phyloP scores from a whole-genome alignment of 2,113 vertebrate species.

The Anthoscopus minutus region DNA sequence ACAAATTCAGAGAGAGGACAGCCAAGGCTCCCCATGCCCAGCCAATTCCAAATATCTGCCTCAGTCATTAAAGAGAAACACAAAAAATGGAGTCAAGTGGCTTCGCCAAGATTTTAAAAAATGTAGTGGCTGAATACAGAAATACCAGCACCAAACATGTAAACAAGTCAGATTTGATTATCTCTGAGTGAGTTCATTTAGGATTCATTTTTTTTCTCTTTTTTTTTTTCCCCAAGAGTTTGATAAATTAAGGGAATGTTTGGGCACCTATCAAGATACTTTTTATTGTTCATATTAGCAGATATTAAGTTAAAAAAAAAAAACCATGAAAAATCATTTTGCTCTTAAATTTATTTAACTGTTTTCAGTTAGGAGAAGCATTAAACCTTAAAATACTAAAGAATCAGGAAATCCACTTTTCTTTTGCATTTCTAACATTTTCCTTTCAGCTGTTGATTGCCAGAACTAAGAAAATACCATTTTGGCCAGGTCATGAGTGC shows the following conservation, averaged over 20 bases:
- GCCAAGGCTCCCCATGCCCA: conserved; percentile 43
- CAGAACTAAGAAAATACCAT: background rate
- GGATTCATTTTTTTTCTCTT: background rate
- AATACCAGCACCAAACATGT: conserved; percentile 61
- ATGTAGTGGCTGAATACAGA: conserved; percentile 53
- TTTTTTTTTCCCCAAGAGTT: background rate
- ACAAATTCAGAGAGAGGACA: conserved; percentile 33
- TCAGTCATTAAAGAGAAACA: conserved; percentile 46
- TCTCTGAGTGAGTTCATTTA: conserved; percentile 57
- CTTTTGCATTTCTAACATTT: background rate
- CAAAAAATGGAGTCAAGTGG: conserved; percentile 24
- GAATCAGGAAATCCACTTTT: background rate
- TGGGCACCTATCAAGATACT: background rate
- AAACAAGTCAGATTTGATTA: conserved; percentile 67
- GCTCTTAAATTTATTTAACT: background rate
- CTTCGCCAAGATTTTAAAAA: conserved; percentile 47
- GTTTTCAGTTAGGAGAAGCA: background rate
- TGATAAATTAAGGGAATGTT: background rate
- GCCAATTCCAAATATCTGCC: conserved; percentile 50
- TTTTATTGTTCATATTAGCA: background rate
- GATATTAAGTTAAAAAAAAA: background rate
- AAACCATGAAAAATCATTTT: background rate
- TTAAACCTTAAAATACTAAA: background rate
- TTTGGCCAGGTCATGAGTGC: background rate
- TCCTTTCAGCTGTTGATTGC: background rate